These are phyloP conservation scores for Cryptomyrus ogoouensis DNA, from an alignment of 2,113 vertebrate species.

Conservation along the genomic window DNA sequence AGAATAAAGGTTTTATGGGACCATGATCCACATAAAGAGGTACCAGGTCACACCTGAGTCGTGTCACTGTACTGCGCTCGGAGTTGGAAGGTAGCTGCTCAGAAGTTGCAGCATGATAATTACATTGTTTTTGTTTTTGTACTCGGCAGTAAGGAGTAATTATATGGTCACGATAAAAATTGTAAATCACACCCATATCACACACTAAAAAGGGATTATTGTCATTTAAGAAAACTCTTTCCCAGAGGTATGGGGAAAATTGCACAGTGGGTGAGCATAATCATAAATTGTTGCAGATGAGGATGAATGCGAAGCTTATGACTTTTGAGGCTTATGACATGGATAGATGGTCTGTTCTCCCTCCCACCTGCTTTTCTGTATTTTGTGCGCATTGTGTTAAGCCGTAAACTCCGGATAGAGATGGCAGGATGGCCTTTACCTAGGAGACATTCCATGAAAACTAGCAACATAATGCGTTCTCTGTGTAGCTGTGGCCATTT, in stretches of 20 bases:
- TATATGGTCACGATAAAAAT: not conserved
- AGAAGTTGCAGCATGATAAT: not conserved
- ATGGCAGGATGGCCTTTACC: not conserved
- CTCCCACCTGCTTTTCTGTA: not conserved
- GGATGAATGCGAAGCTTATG: not conserved
- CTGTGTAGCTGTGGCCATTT: not conserved
- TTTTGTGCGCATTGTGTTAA: not conserved
- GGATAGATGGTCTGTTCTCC: not conserved
- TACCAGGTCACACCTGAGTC: not conserved
- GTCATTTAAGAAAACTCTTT: slow-evolving; percentile 3
- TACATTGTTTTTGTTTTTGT: slow-evolving; percentile 9
- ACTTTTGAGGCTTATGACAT: not conserved
- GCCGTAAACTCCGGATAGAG: not conserved
- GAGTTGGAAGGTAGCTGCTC: not conserved
- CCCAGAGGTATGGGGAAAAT: slow-evolving; percentile 1
- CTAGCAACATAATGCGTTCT: not conserved
- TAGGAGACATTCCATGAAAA: not conserved
- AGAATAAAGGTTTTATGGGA: not conserved
- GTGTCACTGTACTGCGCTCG: not conserved
- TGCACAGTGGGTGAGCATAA: slow-evolving; percentile 7
- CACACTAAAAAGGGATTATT: slow-evolving; percentile 1
- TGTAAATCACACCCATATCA: not conserved
- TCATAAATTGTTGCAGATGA: not conserved
- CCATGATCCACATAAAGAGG: not conserved
- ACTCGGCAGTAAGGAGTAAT: slow-evolving; percentile 6